A percentile compares a stretch with the other conserved stretches of the same genome.
Evolutionary conservation across 2,888 invertebrate genomes (phyloP).

Genomic region (Andrena hattorfiana): DNA sequence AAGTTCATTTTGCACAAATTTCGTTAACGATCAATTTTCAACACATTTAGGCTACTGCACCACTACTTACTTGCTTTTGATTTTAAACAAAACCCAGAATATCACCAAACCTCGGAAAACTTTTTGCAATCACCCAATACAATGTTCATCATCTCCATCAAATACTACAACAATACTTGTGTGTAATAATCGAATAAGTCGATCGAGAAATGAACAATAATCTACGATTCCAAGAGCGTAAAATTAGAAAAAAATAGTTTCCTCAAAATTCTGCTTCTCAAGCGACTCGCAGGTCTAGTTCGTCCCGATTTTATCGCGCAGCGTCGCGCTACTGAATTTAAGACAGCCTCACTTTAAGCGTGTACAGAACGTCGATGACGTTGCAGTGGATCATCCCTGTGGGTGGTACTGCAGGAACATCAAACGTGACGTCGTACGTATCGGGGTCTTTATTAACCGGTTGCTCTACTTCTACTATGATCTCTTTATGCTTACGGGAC

Average conservation of each 20-base stretch:
- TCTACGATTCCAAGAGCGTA: background rate
- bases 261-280: background rate
- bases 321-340: slow-evolving; percentile 16
- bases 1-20: background rate
- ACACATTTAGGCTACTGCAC: no score
- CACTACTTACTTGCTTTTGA: no score
- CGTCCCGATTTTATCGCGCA: slow-evolving; percentile 3
- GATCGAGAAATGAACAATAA: background rate
- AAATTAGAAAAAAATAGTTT: background rate
- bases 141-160: background rate
- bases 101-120: no score
- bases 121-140: background rate
- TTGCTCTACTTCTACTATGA: slow-evolving; percentile 79
- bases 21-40: background rate
- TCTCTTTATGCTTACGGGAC: slow-evolving; percentile 79
- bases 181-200: background rate
- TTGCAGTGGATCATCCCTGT: slow-evolving; percentile 80
- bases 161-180: background rate
- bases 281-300: background rate
- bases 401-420: slow-evolving; percentile 82
- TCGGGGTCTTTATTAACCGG: slow-evolving; percentile 69
- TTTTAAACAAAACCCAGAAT: no score
- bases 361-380: slow-evolving; percentile 82
- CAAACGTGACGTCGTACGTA: slow-evolving; percentile 72
- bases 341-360: slow-evolving; percentile 73